These are phyloP conservation scores for Caenorhabditis sulstoni DNA, from an alignment of 2,888 invertebrate species.

Conservation along the genomic window DNA sequence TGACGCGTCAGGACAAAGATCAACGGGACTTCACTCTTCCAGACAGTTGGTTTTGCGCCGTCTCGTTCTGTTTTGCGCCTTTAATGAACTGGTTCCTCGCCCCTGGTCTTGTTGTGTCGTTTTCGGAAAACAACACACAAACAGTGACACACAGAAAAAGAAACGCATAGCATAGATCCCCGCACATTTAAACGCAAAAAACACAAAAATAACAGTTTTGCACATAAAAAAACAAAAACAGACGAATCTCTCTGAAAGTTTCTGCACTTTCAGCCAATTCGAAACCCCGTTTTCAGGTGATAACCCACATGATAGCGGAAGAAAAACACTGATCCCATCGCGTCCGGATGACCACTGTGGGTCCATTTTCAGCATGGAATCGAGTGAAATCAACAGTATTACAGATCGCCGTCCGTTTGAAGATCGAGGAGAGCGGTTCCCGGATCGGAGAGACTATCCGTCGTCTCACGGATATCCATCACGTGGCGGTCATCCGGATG, in stretches of 20 bases:
- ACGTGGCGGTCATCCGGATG: constrained; percentile 27
- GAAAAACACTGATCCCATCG: constrained; percentile 34
- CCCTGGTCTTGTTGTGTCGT: constrained; percentile 42
- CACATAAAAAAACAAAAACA: constrained; percentile 24
- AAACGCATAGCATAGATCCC: constrained; percentile 5
- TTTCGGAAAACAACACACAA: constrained; percentile 51
- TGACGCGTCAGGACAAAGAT: constrained; percentile 75
- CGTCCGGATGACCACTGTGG: constrained; percentile 42
- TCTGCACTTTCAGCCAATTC: neutral
- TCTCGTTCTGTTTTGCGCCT: constrained; percentile 18
- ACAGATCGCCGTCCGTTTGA: constrained; percentile 24
- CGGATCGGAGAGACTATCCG: constrained; percentile 23
- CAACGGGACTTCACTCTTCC: constrained; percentile 78
- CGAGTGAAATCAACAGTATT: neutral
- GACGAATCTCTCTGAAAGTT: neutral
- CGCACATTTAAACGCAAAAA: neutral
- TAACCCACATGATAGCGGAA: constrained; percentile 12
- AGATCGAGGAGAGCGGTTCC: neutral
- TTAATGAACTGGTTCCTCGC: constrained; percentile 49
- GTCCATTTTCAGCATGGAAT: neutral
- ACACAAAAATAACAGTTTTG: constrained; percentile 19
- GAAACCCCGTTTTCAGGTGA: constrained; percentile 37
- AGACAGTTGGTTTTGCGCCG: constrained; percentile 51
- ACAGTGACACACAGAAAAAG: constrained; percentile 47
- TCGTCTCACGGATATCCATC: constrained; percentile 17